Percentiles rank a stretch among this genome's conserved stretches.
Evolutionary conservation across 2,888 invertebrate species (phyloP).

Genomic region (Xestobium rufovillosum): DNA sequence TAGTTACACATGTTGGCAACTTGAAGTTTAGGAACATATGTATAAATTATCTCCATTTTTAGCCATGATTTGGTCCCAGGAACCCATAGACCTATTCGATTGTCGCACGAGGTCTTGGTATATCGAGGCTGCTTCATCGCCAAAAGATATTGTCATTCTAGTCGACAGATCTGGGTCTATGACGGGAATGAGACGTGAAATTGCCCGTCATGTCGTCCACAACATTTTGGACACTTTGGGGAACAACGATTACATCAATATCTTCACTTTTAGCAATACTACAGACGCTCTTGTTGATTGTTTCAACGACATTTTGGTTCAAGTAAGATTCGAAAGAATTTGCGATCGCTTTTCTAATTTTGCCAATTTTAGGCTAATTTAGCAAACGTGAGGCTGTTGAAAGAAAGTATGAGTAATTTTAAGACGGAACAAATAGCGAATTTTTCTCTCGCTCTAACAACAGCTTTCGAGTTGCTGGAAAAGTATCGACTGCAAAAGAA

Average conservation of each 20-base stretch:
- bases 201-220: constrained; percentile 79
- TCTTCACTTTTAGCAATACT: constrained; percentile 81
- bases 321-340: constrained; percentile 50
- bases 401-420: constrained; percentile 67
- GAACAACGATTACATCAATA: constrained; percentile 97
- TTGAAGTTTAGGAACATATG: too few species aligned
- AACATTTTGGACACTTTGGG: constrained; percentile 93
- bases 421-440: constrained; percentile 88
- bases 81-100: constrained; percentile 88
- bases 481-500: constrained; percentile 33
- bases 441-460: constrained; percentile 80
- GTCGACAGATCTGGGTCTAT: constrained; percentile 63
- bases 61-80: constrained; percentile 73
- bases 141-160: constrained; percentile 79
- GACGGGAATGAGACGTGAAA: constrained; percentile 69
- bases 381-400: constrained; percentile 75
- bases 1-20: too few species aligned
- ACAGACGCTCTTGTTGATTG: constrained; percentile 79
- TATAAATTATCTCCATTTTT: too few species aligned
- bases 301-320: constrained; percentile 82
- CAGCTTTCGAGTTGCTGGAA: constrained; percentile 79
- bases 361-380: constrained; percentile 62
- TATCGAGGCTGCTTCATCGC: constrained; percentile 95
- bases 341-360: neutral
- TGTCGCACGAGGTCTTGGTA: constrained; percentile 94